Evolutionary conservation across 1,140 invertebrate species (phyloP), one percentile per base, ranked within the genome.

Genomic region (Lysiphlebus fabarum): DNA sequence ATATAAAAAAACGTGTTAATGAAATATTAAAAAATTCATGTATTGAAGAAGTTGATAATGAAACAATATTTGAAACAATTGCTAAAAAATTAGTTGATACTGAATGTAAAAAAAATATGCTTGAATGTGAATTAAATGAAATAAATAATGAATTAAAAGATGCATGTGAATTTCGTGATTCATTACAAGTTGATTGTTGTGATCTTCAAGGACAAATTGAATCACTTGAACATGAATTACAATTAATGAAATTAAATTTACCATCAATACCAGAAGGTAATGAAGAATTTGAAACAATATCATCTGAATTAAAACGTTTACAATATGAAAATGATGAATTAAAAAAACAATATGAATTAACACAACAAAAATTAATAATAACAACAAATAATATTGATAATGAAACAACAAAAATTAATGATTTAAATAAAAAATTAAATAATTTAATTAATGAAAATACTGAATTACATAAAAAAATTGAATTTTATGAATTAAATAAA

Each of bases 241-340:
- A 73, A 37, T 69, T 70, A 40, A 53, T 76, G 0, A 76, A 78
- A 17, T 70, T 67, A 1, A 74, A 71, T 57, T 62, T 80, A 7
- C 73, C 77, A 4, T 74, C 73, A 4, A 80, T 80, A 50, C 77
- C 77, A 0, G 78, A 80, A 61, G 73, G 67, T 0, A 78, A 67
- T 54, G 78, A 81, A 53, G 76, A 78, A 56, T 69, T 70, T 1
- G 77, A 78, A 53, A 73, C 70, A 0, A 65, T 78, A 10, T 64
- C 69, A 1, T 71, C 71, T 12, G 68, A 78, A 36, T 56, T 75
- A 12, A 71, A 65, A 14, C 66, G 66, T 4, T 67, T 87, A 1
- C 81, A 81, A 67, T 66, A 75, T 14, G 83, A 86, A 64, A 81
- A 84, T 44, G 75, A 82, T 54, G 64, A 44, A 5, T 53, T 62